A percentile compares a stretch with the other conserved stretches of the same genome.
phyloP scores from a whole-genome alignment of 2,113 vertebrate species.

The Rynchops niger region DNA sequence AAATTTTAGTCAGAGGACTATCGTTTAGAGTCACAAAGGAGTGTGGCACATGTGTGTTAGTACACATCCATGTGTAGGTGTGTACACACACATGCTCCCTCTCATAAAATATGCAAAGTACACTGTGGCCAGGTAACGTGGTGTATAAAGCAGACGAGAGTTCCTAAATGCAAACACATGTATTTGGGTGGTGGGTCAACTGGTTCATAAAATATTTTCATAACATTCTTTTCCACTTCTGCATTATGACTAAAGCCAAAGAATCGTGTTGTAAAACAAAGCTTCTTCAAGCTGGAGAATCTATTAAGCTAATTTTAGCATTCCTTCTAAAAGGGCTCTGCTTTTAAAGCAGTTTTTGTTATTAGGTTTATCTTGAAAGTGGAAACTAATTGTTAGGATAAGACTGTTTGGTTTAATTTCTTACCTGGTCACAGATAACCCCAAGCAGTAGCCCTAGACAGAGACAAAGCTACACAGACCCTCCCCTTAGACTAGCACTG shows the following conservation, averaged over 20 bases:
- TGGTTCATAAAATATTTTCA: neutral
- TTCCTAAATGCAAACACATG: neutral
- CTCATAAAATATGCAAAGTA: neutral
- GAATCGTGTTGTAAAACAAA: neutral
- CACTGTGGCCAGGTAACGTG: neutral
- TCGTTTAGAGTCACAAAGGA: neutral
- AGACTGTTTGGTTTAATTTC: neutral
- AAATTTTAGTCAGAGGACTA: neutral
- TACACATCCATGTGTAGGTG: neutral
- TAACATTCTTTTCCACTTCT: neutral
- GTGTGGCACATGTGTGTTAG: neutral
- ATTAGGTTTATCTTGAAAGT: neutral
- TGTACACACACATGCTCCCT: no score
- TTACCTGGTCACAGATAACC: neutral
- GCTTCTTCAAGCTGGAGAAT: neutral
- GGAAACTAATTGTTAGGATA: neutral
- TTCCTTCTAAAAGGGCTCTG: neutral
- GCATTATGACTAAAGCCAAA: neutral
- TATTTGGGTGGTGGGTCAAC: neutral
- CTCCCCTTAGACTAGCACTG: neutral
- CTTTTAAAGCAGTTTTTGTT: neutral
- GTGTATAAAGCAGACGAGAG: neutral
- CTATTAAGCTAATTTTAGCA: neutral
- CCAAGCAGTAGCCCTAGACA: neutral
- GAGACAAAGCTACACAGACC: neutral